phyloP scores from a whole-genome alignment of 1,140 invertebrate species.

The Caligus rogercresseyi region DNA sequence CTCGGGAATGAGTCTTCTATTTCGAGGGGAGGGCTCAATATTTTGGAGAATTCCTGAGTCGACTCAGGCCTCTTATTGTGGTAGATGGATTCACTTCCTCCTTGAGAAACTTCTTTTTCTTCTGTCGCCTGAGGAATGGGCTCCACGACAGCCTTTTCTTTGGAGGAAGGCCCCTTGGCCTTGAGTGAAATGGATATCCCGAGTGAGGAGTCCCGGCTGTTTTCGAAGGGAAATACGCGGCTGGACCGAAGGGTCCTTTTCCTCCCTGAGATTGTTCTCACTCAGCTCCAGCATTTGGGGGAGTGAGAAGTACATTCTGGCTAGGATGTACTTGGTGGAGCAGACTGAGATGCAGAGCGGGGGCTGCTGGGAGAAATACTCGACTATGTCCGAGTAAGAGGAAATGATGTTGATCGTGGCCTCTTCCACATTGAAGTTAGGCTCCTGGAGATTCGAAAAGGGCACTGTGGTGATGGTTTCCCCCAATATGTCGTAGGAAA shows the following conservation, averaged over 20 bases:
- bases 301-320: not conserved
- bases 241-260: conserved; percentile 5
- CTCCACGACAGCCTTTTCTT: no score
- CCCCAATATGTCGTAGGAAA: not conserved
- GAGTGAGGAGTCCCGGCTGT: not conserved
- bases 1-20: no score
- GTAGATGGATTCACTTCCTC: no score
- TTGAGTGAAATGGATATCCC: conserved; percentile 4
- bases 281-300: not conserved
- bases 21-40: no score
- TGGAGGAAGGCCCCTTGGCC: no score
- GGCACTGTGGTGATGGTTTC: not conserved
- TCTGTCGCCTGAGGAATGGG: no score
- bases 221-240: not conserved
- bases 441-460: conserved; percentile 20
- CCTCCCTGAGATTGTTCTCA: not conserved
- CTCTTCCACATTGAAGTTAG: conserved; percentile 1
- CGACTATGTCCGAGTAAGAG: not conserved
- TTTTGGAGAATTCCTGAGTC: no score
- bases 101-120: no score
- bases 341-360: not conserved
- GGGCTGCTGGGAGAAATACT: not conserved
- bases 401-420: not conserved
- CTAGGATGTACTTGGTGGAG: not conserved
- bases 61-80: no score